Percentiles rank a stretch among this genome's conserved stretches.
Conservation (phyloP, 2,888 invertebrate genomes). For the Oligia fasciuncula region DNA sequence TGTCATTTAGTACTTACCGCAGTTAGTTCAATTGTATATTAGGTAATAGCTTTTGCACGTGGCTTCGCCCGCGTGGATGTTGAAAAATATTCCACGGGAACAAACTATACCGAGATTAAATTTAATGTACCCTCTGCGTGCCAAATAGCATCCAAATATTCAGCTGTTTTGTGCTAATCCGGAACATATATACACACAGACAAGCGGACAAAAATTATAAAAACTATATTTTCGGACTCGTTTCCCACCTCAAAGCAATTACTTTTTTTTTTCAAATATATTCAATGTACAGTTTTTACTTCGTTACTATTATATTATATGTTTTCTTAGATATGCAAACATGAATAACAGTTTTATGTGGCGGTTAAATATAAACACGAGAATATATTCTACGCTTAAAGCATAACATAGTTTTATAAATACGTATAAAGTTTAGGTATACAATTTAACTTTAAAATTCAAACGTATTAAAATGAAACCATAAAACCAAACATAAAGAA, state of each 20-base stretch:
- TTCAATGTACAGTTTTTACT: background rate
- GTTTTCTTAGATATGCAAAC: background rate
- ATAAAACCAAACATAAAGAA: conserved; percentile 51
- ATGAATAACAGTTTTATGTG: background rate
- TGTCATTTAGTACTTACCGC: background rate
- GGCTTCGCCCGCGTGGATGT: background rate
- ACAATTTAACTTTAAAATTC: conserved; percentile 32
- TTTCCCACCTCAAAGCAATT: too few relatives aligned
- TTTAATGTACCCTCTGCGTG: background rate
- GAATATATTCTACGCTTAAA: background rate
- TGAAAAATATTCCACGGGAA: background rate
- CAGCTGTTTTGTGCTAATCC: background rate
- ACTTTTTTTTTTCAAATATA: background rate
- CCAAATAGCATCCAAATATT: background rate
- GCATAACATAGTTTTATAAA: background rate
- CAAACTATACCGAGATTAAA: background rate
- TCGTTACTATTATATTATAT: background rate
- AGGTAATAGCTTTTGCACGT: background rate
- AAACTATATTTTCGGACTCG: background rate
- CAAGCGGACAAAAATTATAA: too few relatives aligned
- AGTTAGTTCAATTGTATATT: background rate
- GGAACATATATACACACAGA: background rate
- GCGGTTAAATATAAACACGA: background rate
- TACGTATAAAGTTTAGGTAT: background rate
- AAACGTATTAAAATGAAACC: conserved; percentile 44